Evolutionary conservation across 2,888 invertebrate genomes (phyloP), one percentile per base, ranked within the genome.

Genomic region (Xestia sexstrigata): DNA sequence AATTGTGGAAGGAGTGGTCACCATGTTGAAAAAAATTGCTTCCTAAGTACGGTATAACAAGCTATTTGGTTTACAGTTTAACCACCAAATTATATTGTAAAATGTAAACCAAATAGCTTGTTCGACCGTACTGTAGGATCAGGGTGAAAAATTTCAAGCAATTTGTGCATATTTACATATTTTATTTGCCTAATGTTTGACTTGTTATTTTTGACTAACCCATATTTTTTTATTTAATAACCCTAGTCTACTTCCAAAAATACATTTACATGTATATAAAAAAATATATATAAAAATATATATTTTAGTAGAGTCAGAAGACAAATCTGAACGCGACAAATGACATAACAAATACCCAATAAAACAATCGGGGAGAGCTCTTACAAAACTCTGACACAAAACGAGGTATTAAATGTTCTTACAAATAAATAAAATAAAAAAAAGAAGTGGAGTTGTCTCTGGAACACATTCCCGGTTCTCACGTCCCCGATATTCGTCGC

Each of bases 401-500:
- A 76, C 58, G 30, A 47, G 70, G 74, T 76, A 79, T 85, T 85
- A 85, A 80, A 76, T 73, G 70, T 78, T 78, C 68, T 84, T 75
- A 82, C 74, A 86, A 84, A 82, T 79, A 80, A 82, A 84, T 78
- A 78, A 76, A 55, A 69, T n/a, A 2, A 79, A 65, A 81, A 67
- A 79, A 84, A 79, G 72, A 73, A 78, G 76, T 81, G 70, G 70
- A 82, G 74, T 89, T 84, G 83, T 89, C 85, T 84, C 73, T 87
- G 80, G 78, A 86, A 87, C 89, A 90, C 88, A 86, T 90, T 89
- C 81, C 82, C 26, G 79, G 88, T 91, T 93, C 90, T 89, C 92
- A 92, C 91, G 90, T 89, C 83, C 87, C 85, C 83, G 80, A 91
- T 92, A 92, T 92, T 92, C 91, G 89, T 90, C 62, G 85, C 76